Evolutionary conservation across 1,140 invertebrate genomes (phyloP).

Genomic region (Aphaenogaster floridana): DNA sequence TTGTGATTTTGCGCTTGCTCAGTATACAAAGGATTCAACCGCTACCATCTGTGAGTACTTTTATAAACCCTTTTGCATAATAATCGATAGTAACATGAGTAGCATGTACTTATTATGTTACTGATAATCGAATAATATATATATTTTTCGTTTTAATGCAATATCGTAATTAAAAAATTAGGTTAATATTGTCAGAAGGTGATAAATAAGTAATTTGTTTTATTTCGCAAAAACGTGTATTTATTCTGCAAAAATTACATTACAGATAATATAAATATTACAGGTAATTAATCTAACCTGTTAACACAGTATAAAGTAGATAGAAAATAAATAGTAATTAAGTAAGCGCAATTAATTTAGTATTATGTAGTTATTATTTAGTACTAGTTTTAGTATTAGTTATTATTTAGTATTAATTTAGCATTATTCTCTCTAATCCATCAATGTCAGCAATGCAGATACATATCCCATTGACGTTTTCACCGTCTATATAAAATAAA

Average conservation of each 20-base stretch:
- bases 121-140: not conserved
- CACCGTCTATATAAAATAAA: not conserved
- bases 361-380: not conserved
- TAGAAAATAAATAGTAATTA: slow-evolving; percentile 13
- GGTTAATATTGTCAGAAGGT: not conserved
- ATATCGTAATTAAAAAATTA: not conserved
- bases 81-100: not conserved
- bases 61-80: not conserved
- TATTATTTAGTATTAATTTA: not conserved
- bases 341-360: not conserved
- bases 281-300: too few relatives aligned
- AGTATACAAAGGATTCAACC: not conserved
- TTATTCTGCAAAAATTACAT: not conserved
- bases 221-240: not conserved
- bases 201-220: slow-evolving; percentile 5
- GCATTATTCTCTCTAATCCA: not conserved
- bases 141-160: not conserved
- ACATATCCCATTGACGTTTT: slow-evolving; percentile 41
- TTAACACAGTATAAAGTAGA: not conserved
- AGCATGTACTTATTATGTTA: not conserved
- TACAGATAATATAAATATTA: not conserved
- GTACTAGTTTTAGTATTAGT: too few relatives aligned
- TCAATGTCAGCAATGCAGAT: slow-evolving; percentile 29
- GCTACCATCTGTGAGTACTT: not conserved
- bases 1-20: not conserved